A percentile compares a stretch with the other conserved stretches of the same genome.
phyloP scores from a whole-genome alignment of 2,888 invertebrate genomes.

The Erpobdella octoculata region DNA sequence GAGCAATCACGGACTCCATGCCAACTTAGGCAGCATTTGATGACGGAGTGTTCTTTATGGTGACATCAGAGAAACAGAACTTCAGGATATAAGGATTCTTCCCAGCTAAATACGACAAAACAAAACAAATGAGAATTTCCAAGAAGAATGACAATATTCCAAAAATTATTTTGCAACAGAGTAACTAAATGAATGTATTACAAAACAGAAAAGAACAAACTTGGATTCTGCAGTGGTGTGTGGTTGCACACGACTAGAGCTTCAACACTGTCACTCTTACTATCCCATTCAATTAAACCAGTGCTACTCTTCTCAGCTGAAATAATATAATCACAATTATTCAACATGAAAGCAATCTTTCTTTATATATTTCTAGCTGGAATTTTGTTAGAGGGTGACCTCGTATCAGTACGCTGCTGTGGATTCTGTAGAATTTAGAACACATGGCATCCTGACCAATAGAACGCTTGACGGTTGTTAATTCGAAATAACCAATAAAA shows the following conservation, averaged over 20 bases:
- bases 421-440: too few relatives aligned
- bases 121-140: not conserved
- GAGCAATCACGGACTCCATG: too few relatives aligned
- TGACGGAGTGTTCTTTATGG: conserved; percentile 35
- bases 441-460: too few relatives aligned
- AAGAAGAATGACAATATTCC: not conserved
- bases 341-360: not conserved
- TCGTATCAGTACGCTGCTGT: too few relatives aligned
- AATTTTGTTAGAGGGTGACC: too few relatives aligned
- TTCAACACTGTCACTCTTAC: conserved; percentile 81
- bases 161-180: not conserved
- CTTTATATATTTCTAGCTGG: too few relatives aligned
- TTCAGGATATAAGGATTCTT: conserved; percentile 98
- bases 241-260: conserved; percentile 95
- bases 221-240: conserved; percentile 86
- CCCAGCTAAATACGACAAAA: conserved; percentile 61
- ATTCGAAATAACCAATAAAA: too few relatives aligned
- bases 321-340: not conserved
- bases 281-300: conserved; percentile 87
- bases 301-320: conserved; percentile 62
- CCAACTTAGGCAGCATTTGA: too few relatives aligned
- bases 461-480: too few relatives aligned
- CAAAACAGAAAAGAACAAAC: conserved; percentile 53
- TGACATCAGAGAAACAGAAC: conserved; percentile 84
- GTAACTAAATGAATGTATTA: not conserved